Conservation (phyloP, 1,140 invertebrate genomes). For the Phthorimaea operculella region DNA sequence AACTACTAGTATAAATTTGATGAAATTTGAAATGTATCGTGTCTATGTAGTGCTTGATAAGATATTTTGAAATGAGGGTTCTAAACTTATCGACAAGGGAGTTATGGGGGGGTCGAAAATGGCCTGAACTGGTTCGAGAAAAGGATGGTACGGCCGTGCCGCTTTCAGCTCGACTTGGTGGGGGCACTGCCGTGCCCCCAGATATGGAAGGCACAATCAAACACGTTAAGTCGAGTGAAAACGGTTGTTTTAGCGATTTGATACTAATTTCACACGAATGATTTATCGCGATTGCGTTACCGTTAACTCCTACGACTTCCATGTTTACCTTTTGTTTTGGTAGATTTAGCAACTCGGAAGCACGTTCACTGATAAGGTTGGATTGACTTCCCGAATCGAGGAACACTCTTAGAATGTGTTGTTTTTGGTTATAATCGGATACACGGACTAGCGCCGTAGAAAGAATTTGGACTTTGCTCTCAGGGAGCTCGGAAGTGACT, state of each 20-base stretch:
- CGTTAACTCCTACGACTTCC: neutral
- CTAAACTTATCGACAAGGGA: too few relatives aligned
- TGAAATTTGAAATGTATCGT: too few relatives aligned
- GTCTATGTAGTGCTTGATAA: too few relatives aligned
- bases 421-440: neutral
- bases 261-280: neutral
- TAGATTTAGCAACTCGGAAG: neutral
- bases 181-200: too few relatives aligned
- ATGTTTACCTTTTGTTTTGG: neutral
- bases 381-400: neutral
- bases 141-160: too few relatives aligned
- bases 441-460: neutral
- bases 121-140: too few relatives aligned
- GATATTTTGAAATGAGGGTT: too few relatives aligned
- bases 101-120: too few relatives aligned
- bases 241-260: neutral
- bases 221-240: neutral
- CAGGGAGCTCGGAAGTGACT: neutral
- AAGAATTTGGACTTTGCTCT: neutral
- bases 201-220: neutral
- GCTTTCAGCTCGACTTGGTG: too few relatives aligned
- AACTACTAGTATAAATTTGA: too few relatives aligned
- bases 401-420: neutral
- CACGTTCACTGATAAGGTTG: neutral
- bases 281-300: neutral